Conservation (phyloP, 2,113 vertebrate species). For the Lepidothrix coronata region DNA sequence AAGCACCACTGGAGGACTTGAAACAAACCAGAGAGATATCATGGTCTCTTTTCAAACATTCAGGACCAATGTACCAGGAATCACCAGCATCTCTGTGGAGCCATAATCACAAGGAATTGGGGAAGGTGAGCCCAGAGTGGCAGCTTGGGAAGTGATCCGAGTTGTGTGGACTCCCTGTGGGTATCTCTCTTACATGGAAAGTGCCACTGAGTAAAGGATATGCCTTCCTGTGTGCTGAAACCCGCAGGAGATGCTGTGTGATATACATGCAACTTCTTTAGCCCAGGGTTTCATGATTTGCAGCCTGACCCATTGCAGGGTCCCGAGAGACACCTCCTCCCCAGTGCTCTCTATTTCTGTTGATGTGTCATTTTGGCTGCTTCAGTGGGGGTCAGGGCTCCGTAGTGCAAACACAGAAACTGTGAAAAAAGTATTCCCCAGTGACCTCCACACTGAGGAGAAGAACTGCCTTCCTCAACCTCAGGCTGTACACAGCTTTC, state of each 20-base stretch:
- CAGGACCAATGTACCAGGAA: background rate
- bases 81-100: background rate
- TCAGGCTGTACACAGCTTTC: background rate
- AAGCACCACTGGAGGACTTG: background rate
- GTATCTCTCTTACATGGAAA: background rate
- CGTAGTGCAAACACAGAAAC: background rate
- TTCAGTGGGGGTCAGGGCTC: background rate
- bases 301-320: background rate
- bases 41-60: background rate
- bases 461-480: background rate
- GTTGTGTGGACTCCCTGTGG: background rate
- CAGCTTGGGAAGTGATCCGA: background rate
- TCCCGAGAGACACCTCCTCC: background rate
- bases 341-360: background rate
- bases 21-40: background rate
- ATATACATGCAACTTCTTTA: background rate
- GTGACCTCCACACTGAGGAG: rapidly evolving
- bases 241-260: background rate
- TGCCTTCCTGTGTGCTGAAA: background rate
- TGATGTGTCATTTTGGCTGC: background rate
- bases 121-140: background rate
- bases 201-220: background rate
- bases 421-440: background rate
- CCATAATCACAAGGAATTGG: rapidly evolving
- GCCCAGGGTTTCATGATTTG: background rate